phyloP scores from a whole-genome alignment of 2,888 invertebrate genomes.

The Ctena decussata region DNA sequence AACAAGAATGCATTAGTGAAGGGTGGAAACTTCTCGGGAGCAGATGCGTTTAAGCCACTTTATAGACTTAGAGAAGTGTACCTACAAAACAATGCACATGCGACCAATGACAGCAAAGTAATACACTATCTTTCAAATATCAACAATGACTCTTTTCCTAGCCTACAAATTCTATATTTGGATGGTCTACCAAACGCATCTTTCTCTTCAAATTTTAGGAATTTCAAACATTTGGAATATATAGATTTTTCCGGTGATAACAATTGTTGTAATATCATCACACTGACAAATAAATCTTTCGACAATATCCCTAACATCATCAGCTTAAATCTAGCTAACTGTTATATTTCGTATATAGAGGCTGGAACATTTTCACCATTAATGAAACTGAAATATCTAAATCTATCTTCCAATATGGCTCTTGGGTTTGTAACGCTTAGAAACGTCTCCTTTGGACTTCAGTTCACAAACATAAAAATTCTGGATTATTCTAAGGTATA shows the following conservation, averaged over 20 bases:
- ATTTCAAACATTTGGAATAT: background rate
- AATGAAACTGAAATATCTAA: conserved; percentile 14
- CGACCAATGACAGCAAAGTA: background rate
- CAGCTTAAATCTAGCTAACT: conserved; percentile 15
- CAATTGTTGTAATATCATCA: conserved; percentile 3
- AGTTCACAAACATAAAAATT: conserved; percentile 29
- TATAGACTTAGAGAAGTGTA: background rate
- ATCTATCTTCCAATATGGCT: conserved; percentile 42
- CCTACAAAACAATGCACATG: background rate
- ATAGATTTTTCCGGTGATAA: background rate
- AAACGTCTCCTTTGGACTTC: conserved; percentile 50
- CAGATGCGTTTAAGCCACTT: background rate
- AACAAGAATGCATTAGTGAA: background rate
- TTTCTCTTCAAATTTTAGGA: background rate
- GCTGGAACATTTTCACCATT: conserved; percentile 22
- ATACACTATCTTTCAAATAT: background rate
- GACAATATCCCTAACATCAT: background rate
- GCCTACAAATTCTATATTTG: background rate
- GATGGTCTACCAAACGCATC: conserved; percentile 10
- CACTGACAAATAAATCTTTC: conserved; percentile 16
- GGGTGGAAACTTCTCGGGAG: background rate
- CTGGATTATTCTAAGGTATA: conserved; percentile 40
- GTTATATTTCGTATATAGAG: conserved; percentile 14
- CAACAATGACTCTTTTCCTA: background rate
- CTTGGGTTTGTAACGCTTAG: conserved; percentile 30